These are phyloP conservation scores for Glareola pratincola DNA, from an alignment of 2,113 vertebrate genomes.

Conservation along the genomic window DNA sequence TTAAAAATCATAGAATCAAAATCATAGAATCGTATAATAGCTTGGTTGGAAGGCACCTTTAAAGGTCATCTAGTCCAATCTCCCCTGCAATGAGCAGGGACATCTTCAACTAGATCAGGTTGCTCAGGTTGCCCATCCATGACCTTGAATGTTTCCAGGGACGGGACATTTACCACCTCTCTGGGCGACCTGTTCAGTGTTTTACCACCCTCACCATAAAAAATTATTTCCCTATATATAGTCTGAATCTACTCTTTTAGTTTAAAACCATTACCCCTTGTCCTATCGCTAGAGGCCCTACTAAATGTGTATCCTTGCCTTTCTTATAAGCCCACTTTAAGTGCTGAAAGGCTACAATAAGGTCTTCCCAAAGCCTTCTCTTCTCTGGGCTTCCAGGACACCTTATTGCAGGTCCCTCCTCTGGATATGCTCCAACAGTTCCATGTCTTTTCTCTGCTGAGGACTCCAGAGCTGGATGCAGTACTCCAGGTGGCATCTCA, in stretches of 20 bases:
- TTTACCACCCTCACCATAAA: rapidly evolving
- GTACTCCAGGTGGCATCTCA: neutral
- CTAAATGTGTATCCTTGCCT: neutral
- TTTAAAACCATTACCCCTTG: neutral
- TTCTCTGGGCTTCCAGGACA: neutral
- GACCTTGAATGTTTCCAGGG: neutral
- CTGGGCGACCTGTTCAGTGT: neutral
- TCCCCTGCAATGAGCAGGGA: rapidly evolving
- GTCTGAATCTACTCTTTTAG: neutral
- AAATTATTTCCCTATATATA: neutral
- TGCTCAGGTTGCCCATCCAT: neutral
- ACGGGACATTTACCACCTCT: neutral
- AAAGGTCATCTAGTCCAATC: neutral
- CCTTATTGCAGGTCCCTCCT: neutral
- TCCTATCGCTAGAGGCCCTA: rapidly evolving
- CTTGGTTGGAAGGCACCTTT: neutral
- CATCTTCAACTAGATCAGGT: neutral
- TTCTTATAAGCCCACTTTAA: neutral
- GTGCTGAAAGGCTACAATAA: neutral
- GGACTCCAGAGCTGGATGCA: neutral
- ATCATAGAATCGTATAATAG: neutral
- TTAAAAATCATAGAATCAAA: neutral
- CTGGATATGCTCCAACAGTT: neutral
- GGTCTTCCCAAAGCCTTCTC: rapidly evolving
- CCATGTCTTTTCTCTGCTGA: neutral